Evolutionary conservation across 2,888 invertebrate species (phyloP).

Genomic region (Drosophila cognata): DNA sequence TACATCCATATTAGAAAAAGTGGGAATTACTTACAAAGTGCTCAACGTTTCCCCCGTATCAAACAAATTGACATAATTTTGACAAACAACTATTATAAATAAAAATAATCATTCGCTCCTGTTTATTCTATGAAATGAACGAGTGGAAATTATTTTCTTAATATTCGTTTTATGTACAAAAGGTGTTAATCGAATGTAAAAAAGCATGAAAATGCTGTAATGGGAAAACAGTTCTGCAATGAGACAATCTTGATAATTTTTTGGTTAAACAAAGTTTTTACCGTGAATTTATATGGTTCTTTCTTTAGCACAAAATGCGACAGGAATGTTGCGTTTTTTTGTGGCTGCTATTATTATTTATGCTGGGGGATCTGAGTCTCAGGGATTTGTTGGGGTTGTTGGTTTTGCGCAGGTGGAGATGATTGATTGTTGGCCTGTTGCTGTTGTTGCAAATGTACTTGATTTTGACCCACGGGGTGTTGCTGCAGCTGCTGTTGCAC

Average conservation of each 20-base stretch:
- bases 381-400: conserved; percentile 36
- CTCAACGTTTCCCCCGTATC: background rate
- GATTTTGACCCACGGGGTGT: conserved; percentile 7
- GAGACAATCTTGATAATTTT: conserved; percentile 24
- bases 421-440: conserved; percentile 37
- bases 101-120: conserved; percentile 13
- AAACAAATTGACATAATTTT: conserved; percentile 28
- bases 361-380: background rate
- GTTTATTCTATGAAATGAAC: conserved; percentile 27
- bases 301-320: conserved; percentile 25
- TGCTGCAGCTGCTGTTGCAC: background rate
- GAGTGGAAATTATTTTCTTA: conserved; percentile 21
- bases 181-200: conserved; percentile 24
- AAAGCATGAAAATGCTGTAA: background rate
- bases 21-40: background rate
- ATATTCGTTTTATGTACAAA: conserved; percentile 39
- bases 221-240: conserved; percentile 9
- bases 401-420: conserved; percentile 31
- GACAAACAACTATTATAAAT: background rate
- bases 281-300: conserved; percentile 26
- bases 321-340: conserved; percentile 54
- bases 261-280: too few relatives aligned
- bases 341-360: conserved; percentile 7
- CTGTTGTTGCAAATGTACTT: background rate
- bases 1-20: background rate